Evolutionary conservation across 2,797 vertebrate genomes (phyloP).

Genomic region (Thripadectes ignobilis): DNA sequence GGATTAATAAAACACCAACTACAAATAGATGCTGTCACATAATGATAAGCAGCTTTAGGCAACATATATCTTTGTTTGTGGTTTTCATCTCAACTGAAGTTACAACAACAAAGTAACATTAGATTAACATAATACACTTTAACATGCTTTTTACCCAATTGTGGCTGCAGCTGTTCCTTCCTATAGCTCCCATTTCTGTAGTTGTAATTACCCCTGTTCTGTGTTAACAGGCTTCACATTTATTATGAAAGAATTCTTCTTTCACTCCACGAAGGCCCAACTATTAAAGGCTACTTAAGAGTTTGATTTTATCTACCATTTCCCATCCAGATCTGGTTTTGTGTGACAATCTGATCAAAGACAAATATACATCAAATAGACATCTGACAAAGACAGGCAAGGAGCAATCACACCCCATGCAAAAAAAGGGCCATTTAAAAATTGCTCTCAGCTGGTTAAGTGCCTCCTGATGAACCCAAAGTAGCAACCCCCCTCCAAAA

Average conservation of each 20-base stretch:
- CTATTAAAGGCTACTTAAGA: constrained; percentile 48
- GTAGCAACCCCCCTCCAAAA: not conserved
- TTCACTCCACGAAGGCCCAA: constrained; percentile 34
- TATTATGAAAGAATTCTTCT: constrained; percentile 18
- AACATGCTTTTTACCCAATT: constrained; percentile 3
- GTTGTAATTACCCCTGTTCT: constrained; percentile 41
- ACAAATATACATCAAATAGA: not conserved
- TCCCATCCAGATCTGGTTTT: not conserved
- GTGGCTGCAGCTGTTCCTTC: constrained; percentile 57
- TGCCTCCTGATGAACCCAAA: not conserved
- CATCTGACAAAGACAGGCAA: constrained; percentile 27
- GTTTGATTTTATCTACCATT: constrained; percentile 11
- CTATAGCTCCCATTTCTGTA: constrained; percentile 6
- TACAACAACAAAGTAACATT: not conserved
- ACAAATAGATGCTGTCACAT: not conserved
- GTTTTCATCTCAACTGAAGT: not conserved
- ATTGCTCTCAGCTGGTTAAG: constrained; percentile 47
- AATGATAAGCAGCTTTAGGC: not conserved
- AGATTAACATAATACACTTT: constrained; percentile 32
- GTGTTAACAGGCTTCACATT: constrained; percentile 10
- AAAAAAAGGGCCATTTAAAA: not conserved
- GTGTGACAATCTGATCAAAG: constrained; percentile 23
- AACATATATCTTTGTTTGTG: not conserved
- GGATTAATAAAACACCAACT: not conserved
- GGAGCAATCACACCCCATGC: constrained; percentile 7